These are phyloP conservation scores for Dryobotodes eremita DNA, from an alignment of 2,888 invertebrate genomes.

Conservation along the genomic window DNA sequence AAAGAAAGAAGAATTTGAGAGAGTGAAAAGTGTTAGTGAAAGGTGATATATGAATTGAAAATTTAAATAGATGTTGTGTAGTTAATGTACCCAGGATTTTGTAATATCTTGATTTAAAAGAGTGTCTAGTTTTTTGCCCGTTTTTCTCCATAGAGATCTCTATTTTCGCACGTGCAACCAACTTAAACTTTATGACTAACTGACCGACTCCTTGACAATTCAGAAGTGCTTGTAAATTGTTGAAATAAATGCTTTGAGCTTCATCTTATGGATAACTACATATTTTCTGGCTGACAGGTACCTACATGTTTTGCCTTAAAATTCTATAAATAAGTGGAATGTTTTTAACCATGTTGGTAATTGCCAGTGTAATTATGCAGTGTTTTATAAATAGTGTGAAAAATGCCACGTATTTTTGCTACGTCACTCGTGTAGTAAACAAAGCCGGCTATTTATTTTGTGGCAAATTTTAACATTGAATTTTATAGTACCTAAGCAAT, in stretches of 20 bases:
- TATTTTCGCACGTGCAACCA: not conserved
- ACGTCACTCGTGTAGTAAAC: not conserved
- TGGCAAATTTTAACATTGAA: not conserved
- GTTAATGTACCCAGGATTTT: not conserved
- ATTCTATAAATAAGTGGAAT: not conserved
- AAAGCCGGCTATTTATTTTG: not conserved
- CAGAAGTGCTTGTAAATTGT: not conserved
- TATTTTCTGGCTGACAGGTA: not conserved
- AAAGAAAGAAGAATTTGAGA: not conserved
- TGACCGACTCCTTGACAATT: not conserved
- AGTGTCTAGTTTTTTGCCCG: not conserved
- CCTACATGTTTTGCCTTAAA: not conserved
- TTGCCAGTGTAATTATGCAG: constrained; percentile 19
- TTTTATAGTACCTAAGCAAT: not conserved
- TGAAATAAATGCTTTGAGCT: not conserved
- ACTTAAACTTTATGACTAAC: not conserved
- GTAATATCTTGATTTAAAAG: not conserved
- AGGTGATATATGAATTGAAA: not conserved
- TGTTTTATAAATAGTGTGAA: constrained; percentile 16
- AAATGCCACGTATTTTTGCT: not conserved
- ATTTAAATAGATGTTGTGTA: not conserved
- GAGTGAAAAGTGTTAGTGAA: not conserved
- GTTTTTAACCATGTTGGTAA: not conserved
- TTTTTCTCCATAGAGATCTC: not conserved
- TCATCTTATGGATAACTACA: not conserved